Conservation (phyloP, 2,888 invertebrate species). For the Hypselothyrea guttata region DNA sequence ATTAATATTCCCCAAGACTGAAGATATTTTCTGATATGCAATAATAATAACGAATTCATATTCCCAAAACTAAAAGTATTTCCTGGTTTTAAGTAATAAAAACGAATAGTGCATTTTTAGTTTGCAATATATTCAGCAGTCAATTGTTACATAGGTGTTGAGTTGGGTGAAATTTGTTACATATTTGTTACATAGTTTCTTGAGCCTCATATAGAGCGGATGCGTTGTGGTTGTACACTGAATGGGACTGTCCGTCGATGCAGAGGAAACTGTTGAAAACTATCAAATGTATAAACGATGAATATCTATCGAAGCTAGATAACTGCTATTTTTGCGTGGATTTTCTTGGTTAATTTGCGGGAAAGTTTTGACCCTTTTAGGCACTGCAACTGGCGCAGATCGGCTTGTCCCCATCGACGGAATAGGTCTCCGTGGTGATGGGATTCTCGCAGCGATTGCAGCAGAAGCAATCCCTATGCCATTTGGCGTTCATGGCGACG, state of each 20-base stretch:
- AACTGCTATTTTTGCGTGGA: constrained; percentile 3
- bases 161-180: background rate
- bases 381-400: constrained; percentile 86
- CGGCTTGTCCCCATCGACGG: constrained; percentile 89
- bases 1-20: too few relatives aligned
- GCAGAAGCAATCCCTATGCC: constrained; percentile 97
- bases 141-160: background rate
- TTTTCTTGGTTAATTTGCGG: background rate
- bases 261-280: constrained; percentile 14
- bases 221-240: constrained; percentile 26
- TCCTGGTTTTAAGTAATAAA: too few relatives aligned
- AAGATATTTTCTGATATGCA: too few relatives aligned
- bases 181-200: constrained; percentile 16
- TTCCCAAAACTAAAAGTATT: too few relatives aligned
- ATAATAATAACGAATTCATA: too few relatives aligned
- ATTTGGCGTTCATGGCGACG: constrained; percentile 94
- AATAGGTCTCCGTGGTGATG: constrained; percentile 89
- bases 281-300: constrained; percentile 43
- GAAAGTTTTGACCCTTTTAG: constrained; percentile 6
- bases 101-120: too few relatives aligned
- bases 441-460: constrained; percentile 92
- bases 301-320: constrained; percentile 18
- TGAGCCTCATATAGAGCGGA: constrained; percentile 29
- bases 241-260: constrained; percentile 20
- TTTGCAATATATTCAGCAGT: too few relatives aligned